These are phyloP conservation scores for Tipula helvola DNA, from an alignment of 2,888 invertebrate genomes.

Conservation along the genomic window DNA sequence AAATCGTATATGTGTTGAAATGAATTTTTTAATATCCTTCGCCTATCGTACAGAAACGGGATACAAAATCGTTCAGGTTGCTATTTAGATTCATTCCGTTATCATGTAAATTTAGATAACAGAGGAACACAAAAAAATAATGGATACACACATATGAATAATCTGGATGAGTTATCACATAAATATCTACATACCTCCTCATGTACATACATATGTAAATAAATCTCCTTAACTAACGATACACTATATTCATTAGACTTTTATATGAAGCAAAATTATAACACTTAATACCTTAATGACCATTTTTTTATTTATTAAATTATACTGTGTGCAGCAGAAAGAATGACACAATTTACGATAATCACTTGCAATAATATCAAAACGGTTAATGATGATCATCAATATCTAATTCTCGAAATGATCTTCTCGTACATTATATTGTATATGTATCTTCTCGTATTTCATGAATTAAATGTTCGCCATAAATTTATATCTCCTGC, in stretches of 20 bases:
- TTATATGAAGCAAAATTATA: neutral
- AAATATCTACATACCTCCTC: too few relatives aligned
- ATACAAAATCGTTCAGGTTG: neutral
- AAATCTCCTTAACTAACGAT: neutral
- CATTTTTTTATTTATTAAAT: neutral
- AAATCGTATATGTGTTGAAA: neutral
- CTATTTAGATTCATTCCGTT: neutral
- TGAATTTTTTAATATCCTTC: neutral
- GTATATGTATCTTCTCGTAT: neutral
- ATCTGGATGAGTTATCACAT: neutral
- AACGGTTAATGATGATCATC: neutral
- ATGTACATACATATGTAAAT: neutral
- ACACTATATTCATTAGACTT: neutral
- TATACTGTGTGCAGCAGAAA: neutral
- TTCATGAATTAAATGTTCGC: neutral
- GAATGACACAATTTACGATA: neutral
- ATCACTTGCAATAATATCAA: neutral
- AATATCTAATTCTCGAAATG: neutral
- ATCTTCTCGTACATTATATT: neutral
- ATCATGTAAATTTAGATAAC: neutral
- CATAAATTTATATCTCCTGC: neutral
- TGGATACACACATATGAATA: neutral
- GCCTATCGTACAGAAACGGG: neutral
- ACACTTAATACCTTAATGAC: neutral
- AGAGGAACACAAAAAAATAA: neutral